A percentile compares a stretch with the other conserved stretches of the same genome.
These are phyloP conservation scores for Phyto melanocephala DNA, from an alignment of 2,888 invertebrate species.

Conservation along the genomic window DNA sequence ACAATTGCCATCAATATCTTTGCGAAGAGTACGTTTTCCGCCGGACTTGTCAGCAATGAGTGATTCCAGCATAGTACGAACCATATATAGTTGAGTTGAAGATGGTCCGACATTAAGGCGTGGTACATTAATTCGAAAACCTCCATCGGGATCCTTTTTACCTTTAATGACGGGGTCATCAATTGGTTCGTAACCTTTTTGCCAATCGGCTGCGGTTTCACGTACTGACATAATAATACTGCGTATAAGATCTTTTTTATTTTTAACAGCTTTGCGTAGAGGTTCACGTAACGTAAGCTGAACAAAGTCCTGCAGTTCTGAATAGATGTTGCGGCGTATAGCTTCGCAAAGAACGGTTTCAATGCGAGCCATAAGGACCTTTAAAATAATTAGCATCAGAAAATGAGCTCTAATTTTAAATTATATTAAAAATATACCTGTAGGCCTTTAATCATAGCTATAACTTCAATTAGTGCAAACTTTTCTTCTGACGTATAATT, in stretches of 20 bases:
- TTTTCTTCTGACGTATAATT: constrained; percentile 99
- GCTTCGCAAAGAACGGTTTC: constrained; percentile 97
- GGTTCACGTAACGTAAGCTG: constrained; percentile 94
- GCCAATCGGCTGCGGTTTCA: constrained; percentile 98
- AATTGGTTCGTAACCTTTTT: constrained; percentile 92
- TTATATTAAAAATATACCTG: constrained; percentile 80
- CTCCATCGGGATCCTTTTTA: constrained; percentile 95
- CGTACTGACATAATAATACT: constrained; percentile 98
- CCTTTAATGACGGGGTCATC: constrained; percentile 95
- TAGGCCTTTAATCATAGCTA: constrained; percentile 99
- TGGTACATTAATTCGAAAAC: constrained; percentile 94
- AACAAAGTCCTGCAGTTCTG: constrained; percentile 97
- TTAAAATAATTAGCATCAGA: constrained; percentile 76
- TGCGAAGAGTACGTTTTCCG: constrained; percentile 94
- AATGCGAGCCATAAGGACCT: constrained; percentile 97
- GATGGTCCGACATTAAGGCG: constrained; percentile 96
- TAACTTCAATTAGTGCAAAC: constrained; percentile 97
- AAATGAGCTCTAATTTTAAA: too few relatives aligned
- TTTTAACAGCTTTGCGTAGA: constrained; percentile 96
- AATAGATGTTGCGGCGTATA: constrained; percentile 94
- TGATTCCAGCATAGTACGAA: constrained; percentile 98
- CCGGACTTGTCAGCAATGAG: constrained; percentile 98
- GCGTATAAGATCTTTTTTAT: constrained; percentile 96
- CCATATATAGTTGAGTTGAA: constrained; percentile 98
- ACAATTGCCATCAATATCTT: constrained; percentile 97